Evolutionary conservation across 2,113 vertebrate species (phyloP).

Genomic region (Agapornis roseicollis): DNA sequence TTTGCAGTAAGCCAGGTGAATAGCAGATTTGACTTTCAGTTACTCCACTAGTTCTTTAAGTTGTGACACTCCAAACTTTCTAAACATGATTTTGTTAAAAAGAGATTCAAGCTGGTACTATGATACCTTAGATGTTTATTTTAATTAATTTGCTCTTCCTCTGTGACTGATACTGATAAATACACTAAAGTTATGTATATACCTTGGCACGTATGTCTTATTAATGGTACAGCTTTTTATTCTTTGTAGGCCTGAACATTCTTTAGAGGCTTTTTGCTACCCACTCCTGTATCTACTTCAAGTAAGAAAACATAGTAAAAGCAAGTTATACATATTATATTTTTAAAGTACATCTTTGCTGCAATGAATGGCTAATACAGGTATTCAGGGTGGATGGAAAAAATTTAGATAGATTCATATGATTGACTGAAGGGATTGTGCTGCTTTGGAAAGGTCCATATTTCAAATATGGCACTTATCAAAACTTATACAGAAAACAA

Average conservation of each 20-base stretch:
- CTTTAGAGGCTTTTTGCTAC: background rate
- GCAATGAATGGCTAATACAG: background rate
- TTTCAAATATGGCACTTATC: background rate
- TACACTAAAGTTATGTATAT: background rate
- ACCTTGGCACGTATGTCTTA: rapidly evolving
- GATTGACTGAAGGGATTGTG: background rate
- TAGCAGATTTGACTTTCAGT: background rate
- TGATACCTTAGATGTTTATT: background rate
- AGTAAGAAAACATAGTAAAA: background rate
- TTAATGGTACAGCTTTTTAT: background rate
- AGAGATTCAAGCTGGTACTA: background rate
- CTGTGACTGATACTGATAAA: background rate
- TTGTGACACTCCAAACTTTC: background rate
- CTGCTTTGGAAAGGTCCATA: background rate
- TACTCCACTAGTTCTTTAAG: background rate
- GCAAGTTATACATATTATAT: background rate
- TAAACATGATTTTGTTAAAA: background rate
- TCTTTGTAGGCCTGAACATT: background rate
- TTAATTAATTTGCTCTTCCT: background rate
- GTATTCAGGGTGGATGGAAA: background rate
- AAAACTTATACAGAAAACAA: background rate
- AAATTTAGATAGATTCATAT: background rate
- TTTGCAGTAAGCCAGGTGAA: background rate
- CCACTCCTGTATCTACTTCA: background rate
- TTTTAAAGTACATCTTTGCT: background rate